These are phyloP conservation scores for Lophius piscatorius DNA, from an alignment of 2,113 vertebrate genomes.

Conservation along the genomic window DNA sequence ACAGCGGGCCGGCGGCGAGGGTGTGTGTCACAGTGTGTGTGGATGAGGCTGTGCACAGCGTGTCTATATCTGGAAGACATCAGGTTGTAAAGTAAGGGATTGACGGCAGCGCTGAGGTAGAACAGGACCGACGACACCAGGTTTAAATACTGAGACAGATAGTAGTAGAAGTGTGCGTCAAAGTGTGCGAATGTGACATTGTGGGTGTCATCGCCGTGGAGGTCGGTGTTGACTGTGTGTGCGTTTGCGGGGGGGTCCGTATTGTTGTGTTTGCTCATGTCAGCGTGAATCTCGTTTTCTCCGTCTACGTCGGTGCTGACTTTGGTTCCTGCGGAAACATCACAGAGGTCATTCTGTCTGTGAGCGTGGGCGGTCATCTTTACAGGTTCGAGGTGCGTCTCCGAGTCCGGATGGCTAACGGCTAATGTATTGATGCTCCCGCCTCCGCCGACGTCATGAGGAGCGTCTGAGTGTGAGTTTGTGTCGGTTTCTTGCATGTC, in stretches of 20 bases:
- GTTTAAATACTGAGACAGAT: conserved; percentile 81
- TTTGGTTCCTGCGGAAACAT: not conserved
- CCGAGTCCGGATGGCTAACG: not conserved
- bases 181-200: conserved; percentile 1
- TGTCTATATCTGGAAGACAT: conserved; percentile 81
- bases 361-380: not conserved
- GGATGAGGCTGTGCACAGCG: conserved; percentile 71
- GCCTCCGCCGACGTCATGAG: not conserved
- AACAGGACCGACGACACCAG: conserved; percentile 80
- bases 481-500: conserved; percentile 36
- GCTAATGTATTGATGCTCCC: not conserved
- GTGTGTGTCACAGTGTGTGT: conserved; percentile 25
- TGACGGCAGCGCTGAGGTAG: conserved; percentile 82
- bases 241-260: not conserved
- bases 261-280: not conserved
- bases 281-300: not conserved
- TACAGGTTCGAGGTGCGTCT: not conserved
- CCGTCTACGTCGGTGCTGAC: not conserved
- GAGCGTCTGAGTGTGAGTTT: not conserved
- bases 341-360: not conserved
- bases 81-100: conserved; percentile 83
- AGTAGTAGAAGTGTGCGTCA: conserved; percentile 53
- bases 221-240: not conserved
- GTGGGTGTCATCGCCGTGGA: not conserved
- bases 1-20: not conserved